Conservation (phyloP, 2,113 vertebrate species). For the Nothocercus nigrocapillus region DNA sequence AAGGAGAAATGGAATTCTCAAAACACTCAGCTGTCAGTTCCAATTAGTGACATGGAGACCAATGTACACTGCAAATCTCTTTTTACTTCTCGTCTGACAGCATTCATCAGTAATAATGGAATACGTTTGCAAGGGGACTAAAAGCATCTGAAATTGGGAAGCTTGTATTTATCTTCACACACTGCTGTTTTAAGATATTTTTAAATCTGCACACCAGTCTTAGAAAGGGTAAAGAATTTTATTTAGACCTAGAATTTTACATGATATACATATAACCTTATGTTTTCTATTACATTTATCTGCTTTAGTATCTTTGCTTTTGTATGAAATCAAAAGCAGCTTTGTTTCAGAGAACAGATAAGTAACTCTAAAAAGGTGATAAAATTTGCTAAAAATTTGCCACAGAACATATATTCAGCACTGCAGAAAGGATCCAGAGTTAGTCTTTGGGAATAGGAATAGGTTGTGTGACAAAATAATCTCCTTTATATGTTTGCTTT, state of each 20-base stretch:
- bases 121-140: slow-evolving; percentile 7
- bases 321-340: background rate
- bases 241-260: background rate
- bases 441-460: background rate
- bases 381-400: background rate
- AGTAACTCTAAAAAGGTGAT: background rate
- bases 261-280: background rate
- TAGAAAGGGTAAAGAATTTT: background rate
- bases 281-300: background rate
- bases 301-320: background rate
- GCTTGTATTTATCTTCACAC: background rate
- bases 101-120: background rate
- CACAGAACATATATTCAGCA: background rate
- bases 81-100: slow-evolving; percentile 67
- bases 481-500: background rate
- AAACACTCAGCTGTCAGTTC: slow-evolving; percentile 80
- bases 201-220: background rate
- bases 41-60: slow-evolving; percentile 84
- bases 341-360: background rate
- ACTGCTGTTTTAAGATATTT: background rate
- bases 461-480: background rate
- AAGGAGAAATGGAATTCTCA: slow-evolving; percentile 73
- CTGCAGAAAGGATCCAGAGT: background rate
- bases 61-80: slow-evolving; percentile 78
- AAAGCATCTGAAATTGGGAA: background rate